Conservation (phyloP, 2,113 vertebrate species). For the Emberiza fucata region DNA sequence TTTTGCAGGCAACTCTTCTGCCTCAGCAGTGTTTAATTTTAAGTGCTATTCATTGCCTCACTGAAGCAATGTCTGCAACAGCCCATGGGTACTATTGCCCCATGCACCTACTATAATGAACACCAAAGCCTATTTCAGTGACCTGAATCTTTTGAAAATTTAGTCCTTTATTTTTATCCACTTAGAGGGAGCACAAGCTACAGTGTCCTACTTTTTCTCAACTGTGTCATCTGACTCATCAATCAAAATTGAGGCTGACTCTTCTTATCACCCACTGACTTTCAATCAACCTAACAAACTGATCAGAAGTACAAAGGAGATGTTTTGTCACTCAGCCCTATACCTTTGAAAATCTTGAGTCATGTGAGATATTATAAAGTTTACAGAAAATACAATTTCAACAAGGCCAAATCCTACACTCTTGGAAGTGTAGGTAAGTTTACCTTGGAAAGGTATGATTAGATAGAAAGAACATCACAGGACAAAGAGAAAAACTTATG, state of each 20-base stretch:
- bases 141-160: slow-evolving; percentile 57
- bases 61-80: not conserved
- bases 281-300: slow-evolving; percentile 33
- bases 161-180: slow-evolving; percentile 63
- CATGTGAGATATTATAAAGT: not conserved
- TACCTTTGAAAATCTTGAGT: not conserved
- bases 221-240: slow-evolving; percentile 53
- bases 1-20: not conserved
- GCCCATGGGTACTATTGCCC: slow-evolving; percentile 19
- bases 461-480: not conserved
- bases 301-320: not conserved
- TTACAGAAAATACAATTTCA: not conserved
- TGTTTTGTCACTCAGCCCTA: not conserved
- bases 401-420: not conserved
- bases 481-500: not conserved
- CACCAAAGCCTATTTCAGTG: slow-evolving; percentile 46
- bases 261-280: slow-evolving; percentile 42
- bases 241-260: slow-evolving; percentile 41
- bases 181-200: slow-evolving; percentile 7
- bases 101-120: slow-evolving; percentile 33
- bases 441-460: not conserved
- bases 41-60: not conserved
- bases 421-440: not conserved
- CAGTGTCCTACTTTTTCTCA: slow-evolving; percentile 57
- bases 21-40: not conserved